Evolutionary conservation across 2,888 invertebrate genomes (phyloP), one percentile per base, ranked within the genome.

Genomic region (Callosobruchus maculatus): DNA sequence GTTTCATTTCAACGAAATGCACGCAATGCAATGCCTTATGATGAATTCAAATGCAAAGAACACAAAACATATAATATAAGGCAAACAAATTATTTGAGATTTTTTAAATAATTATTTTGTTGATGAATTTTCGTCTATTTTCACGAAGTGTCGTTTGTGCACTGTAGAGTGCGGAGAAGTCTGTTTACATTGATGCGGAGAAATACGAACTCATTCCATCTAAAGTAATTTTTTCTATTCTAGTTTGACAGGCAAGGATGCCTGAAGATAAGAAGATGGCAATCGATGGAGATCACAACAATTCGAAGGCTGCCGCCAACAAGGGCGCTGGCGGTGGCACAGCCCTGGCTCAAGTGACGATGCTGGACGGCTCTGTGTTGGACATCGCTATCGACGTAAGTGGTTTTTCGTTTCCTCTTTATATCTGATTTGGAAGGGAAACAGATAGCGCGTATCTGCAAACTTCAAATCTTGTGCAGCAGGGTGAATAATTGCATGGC

Each of bases 341-440:
- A 76, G 78, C 80, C 31, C 74, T 83, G 67, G 94, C 94, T 75
- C 92, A 93, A 83, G 91, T 97, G 77, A 93, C 93, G 77, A 90
- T 97, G 83, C 91, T 97, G 74, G 97, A 97, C 88, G 97, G 96
- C 75, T 93, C 93, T 77, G 90, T 92, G 73, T 90, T 94, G 88
- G 95, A 97, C 83, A 90, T 96, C 74, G 92, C 93, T 78, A 93
- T 96, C 79, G 97, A 97, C 85, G 95, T 95, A 88, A 30, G 20
- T n/a, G 13, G 20, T 21, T 3, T n/a, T 26, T 9, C 9, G 18
- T 26, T 70, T 21, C 30, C 49, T 66, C 22, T 31, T 21, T 20
- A 20, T 49, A 5, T 67, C 30, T 71, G 67, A 7, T 26, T 26
- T 26, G 26, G 26, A 7, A 26, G 7, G 26, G 7, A 26, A 2